These are phyloP conservation scores for Fringilla coelebs DNA, from an alignment of 2,797 vertebrate species.

Conservation along the genomic window DNA sequence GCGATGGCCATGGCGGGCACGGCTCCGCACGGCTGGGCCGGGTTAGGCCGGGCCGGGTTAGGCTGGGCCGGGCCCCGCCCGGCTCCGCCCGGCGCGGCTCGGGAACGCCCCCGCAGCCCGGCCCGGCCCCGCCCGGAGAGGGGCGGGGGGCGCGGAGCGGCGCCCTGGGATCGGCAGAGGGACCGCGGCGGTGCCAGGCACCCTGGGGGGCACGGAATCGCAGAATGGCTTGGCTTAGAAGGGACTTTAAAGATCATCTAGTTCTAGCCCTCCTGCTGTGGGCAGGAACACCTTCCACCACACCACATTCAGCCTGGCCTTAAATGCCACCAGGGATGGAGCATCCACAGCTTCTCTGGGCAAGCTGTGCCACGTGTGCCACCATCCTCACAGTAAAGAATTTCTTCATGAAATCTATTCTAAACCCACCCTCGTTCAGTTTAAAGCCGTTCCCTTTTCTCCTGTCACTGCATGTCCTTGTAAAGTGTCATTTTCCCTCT, in stretches of 20 bases:
- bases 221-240: accelerated
- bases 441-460: neutral
- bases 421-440: neutral
- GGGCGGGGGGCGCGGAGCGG: neutral
- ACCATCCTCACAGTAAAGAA: neutral
- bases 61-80: neutral
- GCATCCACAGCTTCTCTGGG: neutral
- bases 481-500: neutral
- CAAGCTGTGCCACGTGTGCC: neutral
- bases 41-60: neutral
- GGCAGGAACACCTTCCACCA: neutral
- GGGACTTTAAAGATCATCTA: no score
- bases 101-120: neutral
- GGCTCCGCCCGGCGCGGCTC: neutral
- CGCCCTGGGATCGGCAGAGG: accelerated
- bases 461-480: neutral
- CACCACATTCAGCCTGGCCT: neutral
- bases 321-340: neutral
- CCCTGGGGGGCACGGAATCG: accelerated
- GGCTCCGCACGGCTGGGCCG: accelerated
- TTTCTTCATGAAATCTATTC: neutral
- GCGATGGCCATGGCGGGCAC: constrained; percentile 87
- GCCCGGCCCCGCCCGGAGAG: neutral
- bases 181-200: accelerated
- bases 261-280: neutral